These are phyloP conservation scores for Lordiphosa clarofinis DNA, from an alignment of 1,140 invertebrate species.

Conservation along the genomic window DNA sequence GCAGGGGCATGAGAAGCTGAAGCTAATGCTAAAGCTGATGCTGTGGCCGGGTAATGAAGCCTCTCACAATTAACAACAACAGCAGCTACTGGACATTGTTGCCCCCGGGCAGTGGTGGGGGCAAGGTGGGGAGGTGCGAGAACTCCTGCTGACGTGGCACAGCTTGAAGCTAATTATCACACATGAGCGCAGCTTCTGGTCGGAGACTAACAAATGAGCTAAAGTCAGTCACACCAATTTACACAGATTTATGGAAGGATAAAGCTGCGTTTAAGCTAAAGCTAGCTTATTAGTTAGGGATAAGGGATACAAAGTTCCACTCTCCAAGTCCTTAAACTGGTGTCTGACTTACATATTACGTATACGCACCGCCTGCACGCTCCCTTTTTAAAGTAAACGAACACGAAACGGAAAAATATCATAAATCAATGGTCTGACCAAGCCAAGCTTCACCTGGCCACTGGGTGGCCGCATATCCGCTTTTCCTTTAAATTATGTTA, in stretches of 20 bases:
- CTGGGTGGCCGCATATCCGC: conserved; percentile 28
- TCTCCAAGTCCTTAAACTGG: no score
- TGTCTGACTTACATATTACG: no score
- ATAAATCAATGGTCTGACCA: conserved; percentile 56
- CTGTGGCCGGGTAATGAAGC: conserved; percentile 52
- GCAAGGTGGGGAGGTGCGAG: neutral
- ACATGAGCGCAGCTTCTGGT: conserved; percentile 37
- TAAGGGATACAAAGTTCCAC: no score
- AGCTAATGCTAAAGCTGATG: conserved; percentile 22
- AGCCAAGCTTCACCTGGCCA: conserved; percentile 21
- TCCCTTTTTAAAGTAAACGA: no score
- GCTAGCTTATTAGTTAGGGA: no score
- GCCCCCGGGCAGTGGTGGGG: neutral
- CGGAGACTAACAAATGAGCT: conserved; percentile 15
- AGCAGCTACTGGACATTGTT: conserved; percentile 21
- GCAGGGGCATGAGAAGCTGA: no score
- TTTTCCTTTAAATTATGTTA: conserved; percentile 72
- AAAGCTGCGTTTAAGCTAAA: no score
- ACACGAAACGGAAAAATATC: conserved; percentile 10
- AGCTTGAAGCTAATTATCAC: conserved; percentile 72
- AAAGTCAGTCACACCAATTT: conserved; percentile 29
- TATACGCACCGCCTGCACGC: neutral
- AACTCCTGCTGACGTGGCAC: conserved; percentile 27
- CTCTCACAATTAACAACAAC: conserved; percentile 23
- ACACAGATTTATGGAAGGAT: conserved; percentile 7